Base-by-base conservation (phyloP, 2,888 invertebrate genomes). In the Heliconius hortense region DNA sequence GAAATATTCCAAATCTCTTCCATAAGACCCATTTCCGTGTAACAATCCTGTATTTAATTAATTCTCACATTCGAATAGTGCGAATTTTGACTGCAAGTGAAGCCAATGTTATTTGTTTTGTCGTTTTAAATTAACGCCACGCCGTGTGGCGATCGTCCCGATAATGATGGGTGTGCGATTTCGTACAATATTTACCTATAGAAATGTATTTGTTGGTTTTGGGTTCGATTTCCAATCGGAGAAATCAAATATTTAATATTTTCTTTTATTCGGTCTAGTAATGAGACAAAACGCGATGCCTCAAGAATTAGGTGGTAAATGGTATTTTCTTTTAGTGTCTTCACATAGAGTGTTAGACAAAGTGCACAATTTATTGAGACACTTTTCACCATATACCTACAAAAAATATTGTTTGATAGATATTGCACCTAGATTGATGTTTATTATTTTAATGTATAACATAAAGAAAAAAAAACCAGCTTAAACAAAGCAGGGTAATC, bases 61-160 rank as follows among this genome's bases (percentile, higher is more conserved):
- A 93, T 94, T 92, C 92, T 86, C 89, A 87, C 92, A 93, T 93
- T 89, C 92, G 93, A 86, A 93, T 93, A 93, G 93, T 94, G 93
- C 88, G 91, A 93, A 90, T 91, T 93, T 92, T 93, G 93, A 93
- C 89, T 93, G 93, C 89, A 89, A 91, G 88, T 93, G 93, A 93
- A 92, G 91, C 89, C 88, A 86, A 88, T 87, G 89, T 90, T 92
- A 92, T 93, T 93, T 92, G 93, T 91, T 92, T 90, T 92, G 92
- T 89, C 93, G 89, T 93, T 94, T 94, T 92, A 92, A 81, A 93
- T 94, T 90, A 92, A 90, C 90, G 90, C 81, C 81, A 77, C 78
- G 77, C 81, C 81, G 82, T 81, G 81, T 81, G 81, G 81, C 83
- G 74, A 76, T 78, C 74, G 76, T 56, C 24, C 4, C n/a, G 24